Evolutionary conservation across 1,140 invertebrate species (phyloP).

Genomic region (Maniola jurtina): DNA sequence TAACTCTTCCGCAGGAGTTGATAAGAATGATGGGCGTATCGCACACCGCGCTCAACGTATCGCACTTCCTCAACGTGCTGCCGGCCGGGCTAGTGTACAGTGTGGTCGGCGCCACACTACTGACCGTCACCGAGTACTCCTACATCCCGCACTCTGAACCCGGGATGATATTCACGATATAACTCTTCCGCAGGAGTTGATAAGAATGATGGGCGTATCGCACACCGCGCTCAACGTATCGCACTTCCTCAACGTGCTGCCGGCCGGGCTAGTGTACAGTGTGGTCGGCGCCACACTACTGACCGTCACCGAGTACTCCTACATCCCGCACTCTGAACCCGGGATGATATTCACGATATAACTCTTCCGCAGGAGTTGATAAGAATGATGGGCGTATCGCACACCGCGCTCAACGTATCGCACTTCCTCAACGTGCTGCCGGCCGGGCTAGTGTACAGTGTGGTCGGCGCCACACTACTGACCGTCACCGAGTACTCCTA

Average conservation of each 20-base stretch:
- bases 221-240: conserved; percentile 35
- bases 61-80: conserved; percentile 52
- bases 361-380: no score
- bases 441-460: no score
- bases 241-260: conserved; percentile 52
- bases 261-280: conserved; percentile 43
- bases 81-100: conserved; percentile 45
- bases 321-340: conserved; percentile 34
- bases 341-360: conserved; percentile 40
- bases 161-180: no score
- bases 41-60: conserved; percentile 32
- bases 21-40: conserved; percentile 64
- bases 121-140: conserved; percentile 33
- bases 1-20: conserved; percentile 43
- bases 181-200: conserved; percentile 45
- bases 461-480: conserved; percentile 32
- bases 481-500: no score
- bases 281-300: conserved; percentile 36
- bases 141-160: no score
- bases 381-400: no score
- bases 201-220: conserved; percentile 62
- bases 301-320: conserved; percentile 29
- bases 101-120: conserved; percentile 32
- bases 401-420: no score
- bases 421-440: no score